Base-by-base conservation (phyloP, 1,140 invertebrate species). In the Philaenus spumarius region DNA sequence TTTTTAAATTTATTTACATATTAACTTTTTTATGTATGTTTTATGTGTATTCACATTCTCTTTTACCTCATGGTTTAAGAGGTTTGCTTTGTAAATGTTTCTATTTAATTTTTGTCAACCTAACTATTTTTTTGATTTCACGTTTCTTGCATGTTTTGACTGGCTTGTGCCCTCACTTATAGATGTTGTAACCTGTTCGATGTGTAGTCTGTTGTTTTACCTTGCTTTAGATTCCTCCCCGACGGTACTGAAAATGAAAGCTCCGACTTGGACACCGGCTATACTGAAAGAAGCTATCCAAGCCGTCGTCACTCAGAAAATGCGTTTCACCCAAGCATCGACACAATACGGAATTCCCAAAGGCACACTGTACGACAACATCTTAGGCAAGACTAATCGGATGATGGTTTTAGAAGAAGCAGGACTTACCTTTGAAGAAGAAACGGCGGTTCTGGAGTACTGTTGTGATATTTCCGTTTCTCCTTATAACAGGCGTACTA, bases 301-400 rank as follows among this genome's bases (percentile, higher is more conserved):
- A 61, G 84, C 84, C 1, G 84, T 88, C 37, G 83, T 87, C 57
- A 84, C 79, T 15, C 85, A 87, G 71, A 79, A 79, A 69, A 85
- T 88, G 84, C 80, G 84, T 42, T 88, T 88, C 72, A 86, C 86
- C 7, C 83, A 86, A 68, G 86, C 85, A 0, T 81, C 84, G 1
- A 77, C 80, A 2, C 76, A 80, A 59, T 88, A 81, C 72, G 81
- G 83, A 55, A 86, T 88, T 68, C 86, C 86, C 0, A 88, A 88
- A 72, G 85, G 85, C 17, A 88, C 86, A 2, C 76, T 88, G 14
- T 88, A 87, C 74, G 85, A 87, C 74, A 88, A 87, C 70, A 87
- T 88, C 66, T 73, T 88, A 51, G 86, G 86, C 12, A 88, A 88
- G 73, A 83, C 84, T 9, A 86, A 85, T 72, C 73, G 86, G 40